Base-by-base conservation (phyloP, 2,797 vertebrate genomes). In the Betta splendens region DNA sequence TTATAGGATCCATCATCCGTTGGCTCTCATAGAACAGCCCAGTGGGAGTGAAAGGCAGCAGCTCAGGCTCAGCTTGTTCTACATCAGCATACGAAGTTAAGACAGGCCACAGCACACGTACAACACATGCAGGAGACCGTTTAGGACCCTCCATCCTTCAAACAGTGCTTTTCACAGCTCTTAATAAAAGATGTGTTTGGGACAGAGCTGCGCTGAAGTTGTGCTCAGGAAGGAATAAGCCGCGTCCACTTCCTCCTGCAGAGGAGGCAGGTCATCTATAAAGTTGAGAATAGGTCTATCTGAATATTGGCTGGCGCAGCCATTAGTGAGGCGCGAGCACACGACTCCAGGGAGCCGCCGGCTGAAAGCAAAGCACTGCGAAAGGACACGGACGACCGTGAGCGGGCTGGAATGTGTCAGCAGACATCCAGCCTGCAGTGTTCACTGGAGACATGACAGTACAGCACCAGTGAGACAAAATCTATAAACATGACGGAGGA, bases 261-360 rank as follows among this genome's bases (percentile, higher is more conserved):
- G 23, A 50, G 25, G 36, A 47, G 9, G 25, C 36, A 31, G 38
- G 49, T 64, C 26, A 15, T 61, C 65, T 16, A 42, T 54, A 72
- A 62, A 61, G 61, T 54, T 78, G 79, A 79, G 77, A 51, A 78
- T 80, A 58, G 7, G 54, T 71, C 65, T 9, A 63, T 74, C 53
- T 68, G 37, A 59, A 61, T 67, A 65, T 71, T 21, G 54, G 57
- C 72, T 61, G 58, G 8, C 4, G 61, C 52, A 5, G 53, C 61
- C 60, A 61, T 66, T 52, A 69, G 57, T 9, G 31, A 22, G 63
- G 37, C 45, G 16, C 10, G 38, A 71, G 51, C 22, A 7, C 26
- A 28, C 46, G 72, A 35, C 75, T 73, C 69, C 37, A 5, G 72
- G 50, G 74, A 60, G 36, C 56, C 1, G 20, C 59, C 17, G 60